A percentile compares a stretch with the other conserved stretches of the same genome.
phyloP scores from a whole-genome alignment of 23 tunicate species.

The Corella eumyota region DNA sequence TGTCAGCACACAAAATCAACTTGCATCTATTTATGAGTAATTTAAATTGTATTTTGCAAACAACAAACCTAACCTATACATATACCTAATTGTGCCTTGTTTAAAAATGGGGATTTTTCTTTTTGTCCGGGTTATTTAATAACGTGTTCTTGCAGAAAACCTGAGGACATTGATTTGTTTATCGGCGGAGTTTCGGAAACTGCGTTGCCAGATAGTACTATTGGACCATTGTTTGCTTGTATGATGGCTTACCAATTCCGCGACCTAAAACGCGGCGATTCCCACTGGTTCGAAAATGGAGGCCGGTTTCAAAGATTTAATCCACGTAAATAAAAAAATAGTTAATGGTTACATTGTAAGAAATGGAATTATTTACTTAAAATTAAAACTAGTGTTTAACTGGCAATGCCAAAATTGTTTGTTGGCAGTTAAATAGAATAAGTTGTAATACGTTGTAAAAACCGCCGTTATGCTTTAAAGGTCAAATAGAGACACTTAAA shows the following conservation, averaged over 20 bases:
- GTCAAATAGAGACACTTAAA: conserved; percentile 31
- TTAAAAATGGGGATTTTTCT: too few species aligned
- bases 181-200: conserved; percentile 67
- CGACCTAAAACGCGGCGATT: conserved; percentile 63
- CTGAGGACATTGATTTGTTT: conserved; percentile 78
- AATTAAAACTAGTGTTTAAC: too few species aligned
- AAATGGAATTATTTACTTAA: too few species aligned
- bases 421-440: too few species aligned
- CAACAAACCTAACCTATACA: too few species aligned
- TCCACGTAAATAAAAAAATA: conserved; percentile 12
- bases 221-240: conserved; percentile 83
- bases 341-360: too few species aligned
- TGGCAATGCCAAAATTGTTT: too few species aligned
- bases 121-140: too few species aligned
- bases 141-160: conserved; percentile 7
- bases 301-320: conserved; percentile 33
- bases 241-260: conserved; percentile 69
- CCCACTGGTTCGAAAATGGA: conserved; percentile 85
- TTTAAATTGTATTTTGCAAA: neutral
- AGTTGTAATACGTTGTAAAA: too few species aligned
- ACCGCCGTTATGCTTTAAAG: conserved; percentile 7
- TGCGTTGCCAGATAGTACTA: conserved; percentile 17
- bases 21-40: conserved; percentile 20
- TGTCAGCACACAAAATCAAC: neutral
- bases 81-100: too few species aligned